Evolutionary conservation across 1,140 invertebrate genomes (phyloP).

Genomic region (Panagrolaimus sp.): DNA sequence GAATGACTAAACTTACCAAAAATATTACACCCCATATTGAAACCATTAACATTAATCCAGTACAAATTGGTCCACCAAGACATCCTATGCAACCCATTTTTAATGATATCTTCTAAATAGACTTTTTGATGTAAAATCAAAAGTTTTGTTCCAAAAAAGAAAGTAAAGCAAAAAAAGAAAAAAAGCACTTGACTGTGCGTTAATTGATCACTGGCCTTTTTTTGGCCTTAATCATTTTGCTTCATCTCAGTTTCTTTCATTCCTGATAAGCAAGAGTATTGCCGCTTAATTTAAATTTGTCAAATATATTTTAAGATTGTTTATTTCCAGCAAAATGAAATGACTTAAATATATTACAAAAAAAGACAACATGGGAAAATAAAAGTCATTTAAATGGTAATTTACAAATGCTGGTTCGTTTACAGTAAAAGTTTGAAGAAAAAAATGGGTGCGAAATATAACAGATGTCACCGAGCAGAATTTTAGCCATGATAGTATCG

Average conservation of each 20-base stretch:
- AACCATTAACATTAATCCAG: constrained; percentile 36
- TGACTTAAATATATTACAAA: too few relatives aligned
- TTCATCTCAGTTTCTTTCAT: background rate
- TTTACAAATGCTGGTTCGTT: too few relatives aligned
- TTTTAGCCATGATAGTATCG: constrained; percentile 36
- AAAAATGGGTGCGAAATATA: too few relatives aligned
- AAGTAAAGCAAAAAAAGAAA: too few relatives aligned
- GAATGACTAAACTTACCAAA: constrained; percentile 34
- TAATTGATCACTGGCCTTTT: constrained; percentile 17
- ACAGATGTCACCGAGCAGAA: background rate
- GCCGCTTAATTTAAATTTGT: background rate
- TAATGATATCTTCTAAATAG: background rate
- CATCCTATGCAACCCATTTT: constrained; percentile 13
- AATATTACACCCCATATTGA: constrained; percentile 47
- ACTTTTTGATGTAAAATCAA: background rate
- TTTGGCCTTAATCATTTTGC: background rate
- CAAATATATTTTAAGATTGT: too few relatives aligned
- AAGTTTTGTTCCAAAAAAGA: too few relatives aligned
- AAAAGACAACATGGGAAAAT: too few relatives aligned
- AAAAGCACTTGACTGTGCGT: background rate
- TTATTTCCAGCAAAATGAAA: too few relatives aligned
- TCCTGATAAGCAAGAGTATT: constrained; percentile 15
- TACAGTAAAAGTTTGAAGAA: too few relatives aligned
- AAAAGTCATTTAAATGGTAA: too few relatives aligned
- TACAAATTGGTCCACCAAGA: constrained; percentile 28